Evolutionary conservation across 1,140 invertebrate genomes (phyloP).

Genomic region (Oedothorax gibbosus): DNA sequence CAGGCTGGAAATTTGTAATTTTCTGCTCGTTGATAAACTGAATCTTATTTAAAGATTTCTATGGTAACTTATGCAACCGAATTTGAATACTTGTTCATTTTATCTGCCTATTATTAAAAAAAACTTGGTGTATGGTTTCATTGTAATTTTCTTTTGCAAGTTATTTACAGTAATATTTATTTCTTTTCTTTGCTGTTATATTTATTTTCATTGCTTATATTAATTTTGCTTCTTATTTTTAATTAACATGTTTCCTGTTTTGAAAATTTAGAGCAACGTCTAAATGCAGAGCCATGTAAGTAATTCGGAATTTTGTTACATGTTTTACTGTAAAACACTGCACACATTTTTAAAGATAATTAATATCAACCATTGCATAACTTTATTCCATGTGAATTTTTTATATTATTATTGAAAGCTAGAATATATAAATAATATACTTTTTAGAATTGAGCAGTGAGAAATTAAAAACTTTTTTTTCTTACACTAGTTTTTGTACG

Average conservation of each 20-base stretch:
- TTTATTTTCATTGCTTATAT: conserved; percentile 50
- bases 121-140: conserved; percentile 48
- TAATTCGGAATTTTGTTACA: conserved; percentile 12
- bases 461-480: no score
- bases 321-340: background rate
- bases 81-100: background rate
- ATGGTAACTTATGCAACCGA: no score
- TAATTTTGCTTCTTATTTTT: conserved; percentile 60
- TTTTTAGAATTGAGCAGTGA: no score
- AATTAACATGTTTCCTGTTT: conserved; percentile 53
- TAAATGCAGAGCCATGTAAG: conserved; percentile 32
- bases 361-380: no score
- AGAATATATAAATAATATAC: no score
- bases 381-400: no score
- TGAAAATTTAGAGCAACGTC: conserved; percentile 47
- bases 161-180: conserved; percentile 37
- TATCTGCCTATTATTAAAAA: background rate
- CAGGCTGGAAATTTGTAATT: no score
- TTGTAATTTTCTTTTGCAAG: conserved; percentile 44
- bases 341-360: no score
- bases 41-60: background rate
- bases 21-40: no score
- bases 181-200: conserved; percentile 59
- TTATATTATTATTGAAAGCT: no score
- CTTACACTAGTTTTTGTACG: no score